These are phyloP conservation scores for Azemiops feae DNA, from an alignment of 2,113 vertebrate species.

Conservation along the genomic window DNA sequence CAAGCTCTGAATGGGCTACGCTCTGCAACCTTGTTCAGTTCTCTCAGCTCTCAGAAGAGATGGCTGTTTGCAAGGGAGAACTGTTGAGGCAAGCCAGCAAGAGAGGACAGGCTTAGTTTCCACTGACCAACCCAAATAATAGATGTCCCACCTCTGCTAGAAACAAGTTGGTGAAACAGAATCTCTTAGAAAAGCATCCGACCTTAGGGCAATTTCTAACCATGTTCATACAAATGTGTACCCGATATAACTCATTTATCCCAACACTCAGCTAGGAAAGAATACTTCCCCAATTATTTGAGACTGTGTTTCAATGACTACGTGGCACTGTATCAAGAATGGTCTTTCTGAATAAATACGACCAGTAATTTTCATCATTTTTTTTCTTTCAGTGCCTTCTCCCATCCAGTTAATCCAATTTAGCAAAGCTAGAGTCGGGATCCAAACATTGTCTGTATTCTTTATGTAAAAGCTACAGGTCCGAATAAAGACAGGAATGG, in stretches of 20 bases:
- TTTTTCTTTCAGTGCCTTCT: not conserved
- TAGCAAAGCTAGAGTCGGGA: not conserved
- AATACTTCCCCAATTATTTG: too few relatives aligned
- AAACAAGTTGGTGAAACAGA: not conserved
- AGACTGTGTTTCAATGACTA: not conserved
- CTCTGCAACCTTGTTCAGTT: slow-evolving; percentile 3
- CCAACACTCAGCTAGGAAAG: too few relatives aligned
- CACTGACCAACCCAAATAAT: not conserved
- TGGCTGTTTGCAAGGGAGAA: slow-evolving; percentile 33
- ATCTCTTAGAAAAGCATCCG: not conserved
- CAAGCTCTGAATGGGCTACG: not conserved
- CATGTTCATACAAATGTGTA: not conserved
- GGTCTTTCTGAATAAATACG: not conserved
- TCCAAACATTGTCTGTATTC: not conserved
- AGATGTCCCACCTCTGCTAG: not conserved
- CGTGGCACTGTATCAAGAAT: not conserved
- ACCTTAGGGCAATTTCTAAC: not conserved
- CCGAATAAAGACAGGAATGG: not conserved
- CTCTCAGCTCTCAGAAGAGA: slow-evolving; percentile 13
- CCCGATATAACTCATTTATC: not conserved
- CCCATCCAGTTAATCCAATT: not conserved
- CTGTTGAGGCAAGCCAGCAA: slow-evolving; percentile 30
- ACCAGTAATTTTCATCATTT: not conserved
- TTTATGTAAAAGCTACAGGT: not conserved
- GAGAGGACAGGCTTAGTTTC: not conserved